phyloP scores from a whole-genome alignment of 2,113 vertebrate genomes.

The Egretta garzetta region DNA sequence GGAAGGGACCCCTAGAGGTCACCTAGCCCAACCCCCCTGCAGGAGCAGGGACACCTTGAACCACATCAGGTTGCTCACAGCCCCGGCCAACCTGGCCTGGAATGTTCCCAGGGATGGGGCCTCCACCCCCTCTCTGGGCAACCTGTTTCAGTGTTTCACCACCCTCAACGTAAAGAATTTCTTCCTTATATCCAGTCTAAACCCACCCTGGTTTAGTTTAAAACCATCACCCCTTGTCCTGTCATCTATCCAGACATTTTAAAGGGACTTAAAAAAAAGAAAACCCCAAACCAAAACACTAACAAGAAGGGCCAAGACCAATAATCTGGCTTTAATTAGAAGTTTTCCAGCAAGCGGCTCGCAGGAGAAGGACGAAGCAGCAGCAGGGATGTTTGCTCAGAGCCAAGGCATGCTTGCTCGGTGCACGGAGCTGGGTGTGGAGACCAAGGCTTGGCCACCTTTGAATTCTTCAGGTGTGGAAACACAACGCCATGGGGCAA shows the following conservation, averaged over 20 bases:
- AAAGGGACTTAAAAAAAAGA: neutral
- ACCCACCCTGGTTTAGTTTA: too few species aligned
- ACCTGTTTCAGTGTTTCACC: too few species aligned
- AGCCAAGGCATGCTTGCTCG: neutral
- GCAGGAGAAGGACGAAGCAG: neutral
- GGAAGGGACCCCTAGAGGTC: too few species aligned
- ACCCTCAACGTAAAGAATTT: too few species aligned
- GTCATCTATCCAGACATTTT: neutral
- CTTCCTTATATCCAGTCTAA: too few species aligned
- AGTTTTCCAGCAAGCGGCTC: neutral
- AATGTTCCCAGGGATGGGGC: too few species aligned
- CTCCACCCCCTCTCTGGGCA: too few species aligned
- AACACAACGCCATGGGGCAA: neutral
- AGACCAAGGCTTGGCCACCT: neutral
- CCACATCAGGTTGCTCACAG: too few species aligned
- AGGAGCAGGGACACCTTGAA: too few species aligned
- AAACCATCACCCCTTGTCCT: too few species aligned
- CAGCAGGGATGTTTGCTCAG: rapidly evolving
- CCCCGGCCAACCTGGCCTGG: too few species aligned
- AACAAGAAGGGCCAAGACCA: constrained; percentile 9
- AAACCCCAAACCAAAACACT: constrained; percentile 6
- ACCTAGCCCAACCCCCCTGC: too few species aligned
- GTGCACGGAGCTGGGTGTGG: rapidly evolving
- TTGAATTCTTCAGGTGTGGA: neutral
- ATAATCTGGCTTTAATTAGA: constrained; percentile 45